Base-by-base conservation (phyloP, 1,140 invertebrate genomes). In the Saccostrea echinata region DNA sequence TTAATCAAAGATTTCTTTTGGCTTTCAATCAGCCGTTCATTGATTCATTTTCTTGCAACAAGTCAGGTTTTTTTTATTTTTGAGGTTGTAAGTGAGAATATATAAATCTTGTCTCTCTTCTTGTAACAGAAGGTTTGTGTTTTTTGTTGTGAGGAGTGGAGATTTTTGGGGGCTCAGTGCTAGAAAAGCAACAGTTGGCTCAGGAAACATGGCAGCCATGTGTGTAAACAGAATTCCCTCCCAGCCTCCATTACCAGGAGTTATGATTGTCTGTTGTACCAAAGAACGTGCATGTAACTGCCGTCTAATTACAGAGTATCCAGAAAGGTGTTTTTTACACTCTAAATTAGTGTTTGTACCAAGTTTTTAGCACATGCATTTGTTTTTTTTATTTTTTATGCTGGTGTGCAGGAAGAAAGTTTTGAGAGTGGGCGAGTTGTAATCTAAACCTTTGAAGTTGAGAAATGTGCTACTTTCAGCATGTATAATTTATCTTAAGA, bases 401-500 rank as follows among this genome's bases (percentile, higher is more conserved):
- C 21, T n/a, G 24, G 57, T 64, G 57, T 24, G 24, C 57, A 30
- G 68, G 27, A 27, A 33, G 68, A 30, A 33, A 30, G 27, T 33
- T 76, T 76, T 76, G 24, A 76, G 68, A 76, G 68, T 24, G 68
- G 68, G 68, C 24, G 27, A 76, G 68, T 76, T 76, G 68, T 76
- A 76, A 76, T 76, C 68, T 76, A 76, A 33, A 76, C 68, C 68
- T 76, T 61, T 27, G 30, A 76, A 33, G 68, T 30, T 76, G 68
- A 76, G 9, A 76, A 33, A 76, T 76, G 68, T 76, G 68, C 12
- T 33, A 27, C 30, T 76, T 27, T 30, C 24, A 76, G 68, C 68
- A 76, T 76, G 68, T 30, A 76, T 76, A 76, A 76, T 76, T 76
- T 76, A 76, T 76, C 68, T 76, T 18, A 30, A 76, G 68, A 76